A percentile compares a stretch with the other conserved stretches of the same genome.
These are phyloP conservation scores for Chondrilla cf. caribensis DNA, from an alignment of 37 sponge, comb jelly and placozoan genomes.

Conservation along the genomic window DNA sequence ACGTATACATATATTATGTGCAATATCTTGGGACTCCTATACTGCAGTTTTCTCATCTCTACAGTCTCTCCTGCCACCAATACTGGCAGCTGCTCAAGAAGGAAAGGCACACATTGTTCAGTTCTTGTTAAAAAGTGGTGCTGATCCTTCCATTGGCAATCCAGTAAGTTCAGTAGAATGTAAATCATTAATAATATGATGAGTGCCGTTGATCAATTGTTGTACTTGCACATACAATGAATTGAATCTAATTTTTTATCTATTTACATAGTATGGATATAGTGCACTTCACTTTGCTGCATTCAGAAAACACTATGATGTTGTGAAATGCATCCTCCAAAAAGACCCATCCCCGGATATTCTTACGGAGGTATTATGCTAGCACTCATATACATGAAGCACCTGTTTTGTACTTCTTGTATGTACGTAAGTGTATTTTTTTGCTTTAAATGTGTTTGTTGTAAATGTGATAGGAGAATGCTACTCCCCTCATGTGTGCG, in stretches of 20 bases:
- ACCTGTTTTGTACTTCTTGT: neutral
- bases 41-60: neutral
- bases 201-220: too few relatives aligned
- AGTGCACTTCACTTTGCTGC: slow-evolving; percentile 15
- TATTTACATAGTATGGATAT: neutral
- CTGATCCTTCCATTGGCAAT: neutral
- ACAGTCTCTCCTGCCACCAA: neutral
- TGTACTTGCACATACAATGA: too few relatives aligned
- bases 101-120: neutral
- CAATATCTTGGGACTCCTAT: neutral
- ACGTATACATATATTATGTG: too few relatives aligned
- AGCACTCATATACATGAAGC: too few relatives aligned
- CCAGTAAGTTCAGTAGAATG: neutral
- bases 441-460: neutral
- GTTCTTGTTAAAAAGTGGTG: neutral
- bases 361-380: neutral
- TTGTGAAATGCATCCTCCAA: neutral
- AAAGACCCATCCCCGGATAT: neutral
- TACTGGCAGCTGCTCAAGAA: neutral
- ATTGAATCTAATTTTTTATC: too few relatives aligned
- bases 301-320: neutral
- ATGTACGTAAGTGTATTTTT: neutral
- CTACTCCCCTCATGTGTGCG: slow-evolving; percentile 3
- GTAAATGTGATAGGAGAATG: neutral
- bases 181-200: too few relatives aligned